Conservation (phyloP, 2,797 vertebrate genomes). For the Sebastes nivosus region DNA sequence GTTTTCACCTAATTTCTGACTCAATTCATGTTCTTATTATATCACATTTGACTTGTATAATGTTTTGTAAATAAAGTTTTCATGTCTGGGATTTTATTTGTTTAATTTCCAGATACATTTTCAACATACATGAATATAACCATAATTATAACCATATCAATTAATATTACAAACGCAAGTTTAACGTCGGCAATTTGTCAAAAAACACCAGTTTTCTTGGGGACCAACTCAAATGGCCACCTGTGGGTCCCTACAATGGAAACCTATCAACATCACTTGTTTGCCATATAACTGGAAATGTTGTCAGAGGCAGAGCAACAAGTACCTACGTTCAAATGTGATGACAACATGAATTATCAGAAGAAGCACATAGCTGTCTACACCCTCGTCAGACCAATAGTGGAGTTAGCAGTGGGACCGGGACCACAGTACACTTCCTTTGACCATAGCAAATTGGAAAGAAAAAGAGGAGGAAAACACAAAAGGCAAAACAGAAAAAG, state of each 20-base stretch:
- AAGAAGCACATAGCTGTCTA: background rate
- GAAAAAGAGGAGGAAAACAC: background rate
- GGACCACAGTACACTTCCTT: background rate
- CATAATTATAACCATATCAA: background rate
- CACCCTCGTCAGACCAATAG: background rate
- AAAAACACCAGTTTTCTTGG: too few species aligned
- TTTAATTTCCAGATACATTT: background rate
- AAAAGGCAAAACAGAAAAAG: background rate
- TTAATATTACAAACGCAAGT: background rate
- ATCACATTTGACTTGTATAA: background rate
- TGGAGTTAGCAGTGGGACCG: background rate
- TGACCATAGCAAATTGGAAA: background rate
- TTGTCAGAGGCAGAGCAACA: background rate
- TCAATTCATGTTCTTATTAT: background rate
- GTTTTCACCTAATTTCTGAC: background rate
- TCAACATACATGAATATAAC: too few species aligned
- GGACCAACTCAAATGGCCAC: too few species aligned
- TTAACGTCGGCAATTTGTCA: background rate
- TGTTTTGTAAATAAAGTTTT: background rate
- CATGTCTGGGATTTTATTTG: background rate
- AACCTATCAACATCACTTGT: background rate
- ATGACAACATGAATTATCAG: background rate
- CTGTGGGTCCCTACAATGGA: too few species aligned
- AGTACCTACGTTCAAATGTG: background rate
- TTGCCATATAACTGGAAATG: background rate